Evolutionary conservation across 2,888 invertebrate genomes (phyloP).

Genomic region (Plebejus argus): DNA sequence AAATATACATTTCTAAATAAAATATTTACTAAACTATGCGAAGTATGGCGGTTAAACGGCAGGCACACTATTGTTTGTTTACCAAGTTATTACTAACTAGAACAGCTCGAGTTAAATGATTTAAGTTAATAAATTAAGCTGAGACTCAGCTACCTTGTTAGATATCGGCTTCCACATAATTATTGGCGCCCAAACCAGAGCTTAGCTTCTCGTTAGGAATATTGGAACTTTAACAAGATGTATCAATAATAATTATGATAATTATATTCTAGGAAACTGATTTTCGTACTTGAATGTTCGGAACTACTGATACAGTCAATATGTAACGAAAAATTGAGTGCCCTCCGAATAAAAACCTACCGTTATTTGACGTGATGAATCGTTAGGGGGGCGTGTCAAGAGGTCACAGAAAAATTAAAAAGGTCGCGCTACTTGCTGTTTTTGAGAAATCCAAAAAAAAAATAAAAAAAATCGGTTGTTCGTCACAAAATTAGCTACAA

Average conservation of each 20-base stretch:
- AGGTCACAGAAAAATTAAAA: no score
- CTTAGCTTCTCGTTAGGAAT: constrained; percentile 15
- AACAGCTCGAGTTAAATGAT: not conserved
- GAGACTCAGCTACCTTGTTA: not conserved
- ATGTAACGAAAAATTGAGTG: no score
- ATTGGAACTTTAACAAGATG: not conserved
- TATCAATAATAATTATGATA: not conserved
- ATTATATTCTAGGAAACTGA: not conserved
- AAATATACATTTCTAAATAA: not conserved
- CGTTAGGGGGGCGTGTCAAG: no score
- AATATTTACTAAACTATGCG: not conserved
- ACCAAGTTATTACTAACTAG: not conserved
- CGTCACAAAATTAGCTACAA: no score
- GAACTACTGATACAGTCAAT: no score
- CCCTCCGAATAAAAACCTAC: no score
- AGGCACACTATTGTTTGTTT: not conserved
- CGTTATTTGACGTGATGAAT: no score
- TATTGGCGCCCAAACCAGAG: not conserved
- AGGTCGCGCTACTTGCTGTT: no score
- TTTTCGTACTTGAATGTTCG: no score
- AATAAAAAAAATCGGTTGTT: no score
- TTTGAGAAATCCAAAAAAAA: no score
- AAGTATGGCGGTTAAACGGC: not conserved
- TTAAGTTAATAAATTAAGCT: constrained; percentile 15
- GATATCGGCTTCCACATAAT: not conserved